Evolutionary conservation across 2,113 vertebrate species (phyloP).

Genomic region (Eretmochelys imbricata): DNA sequence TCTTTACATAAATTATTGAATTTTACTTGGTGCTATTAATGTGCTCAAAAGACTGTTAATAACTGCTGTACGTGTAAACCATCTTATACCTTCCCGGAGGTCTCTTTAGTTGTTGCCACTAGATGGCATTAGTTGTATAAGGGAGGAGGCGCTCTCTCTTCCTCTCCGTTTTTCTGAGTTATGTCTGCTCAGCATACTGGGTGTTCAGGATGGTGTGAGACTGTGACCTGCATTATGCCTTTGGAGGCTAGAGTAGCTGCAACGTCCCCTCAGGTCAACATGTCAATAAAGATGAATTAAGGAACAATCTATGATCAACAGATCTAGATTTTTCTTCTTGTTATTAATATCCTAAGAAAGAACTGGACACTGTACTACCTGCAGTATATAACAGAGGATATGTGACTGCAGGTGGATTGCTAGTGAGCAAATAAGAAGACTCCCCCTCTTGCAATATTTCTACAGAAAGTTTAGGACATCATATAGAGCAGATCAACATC

Average conservation of each 20-base stretch:
- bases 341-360: background rate
- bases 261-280: background rate
- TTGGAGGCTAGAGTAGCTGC: background rate
- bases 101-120: slow-evolving; percentile 62
- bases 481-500: background rate
- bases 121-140: slow-evolving; percentile 71
- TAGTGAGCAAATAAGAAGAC: background rate
- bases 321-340: background rate
- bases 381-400: background rate
- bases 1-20: background rate
- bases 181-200: background rate
- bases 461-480: background rate
- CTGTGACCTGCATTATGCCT: background rate
- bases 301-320: background rate
- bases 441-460: background rate
- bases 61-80: background rate
- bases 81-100: background rate
- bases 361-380: background rate
- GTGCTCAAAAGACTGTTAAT: rapidly evolving
- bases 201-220: background rate
- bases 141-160: slow-evolving; percentile 19
- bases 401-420: background rate
- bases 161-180: rapidly evolving
- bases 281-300: slow-evolving; percentile 23
- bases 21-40: background rate